Evolutionary conservation across 1,140 invertebrate species (phyloP), one percentile per base, ranked within the genome.

Genomic region (Conus ventricosus): DNA sequence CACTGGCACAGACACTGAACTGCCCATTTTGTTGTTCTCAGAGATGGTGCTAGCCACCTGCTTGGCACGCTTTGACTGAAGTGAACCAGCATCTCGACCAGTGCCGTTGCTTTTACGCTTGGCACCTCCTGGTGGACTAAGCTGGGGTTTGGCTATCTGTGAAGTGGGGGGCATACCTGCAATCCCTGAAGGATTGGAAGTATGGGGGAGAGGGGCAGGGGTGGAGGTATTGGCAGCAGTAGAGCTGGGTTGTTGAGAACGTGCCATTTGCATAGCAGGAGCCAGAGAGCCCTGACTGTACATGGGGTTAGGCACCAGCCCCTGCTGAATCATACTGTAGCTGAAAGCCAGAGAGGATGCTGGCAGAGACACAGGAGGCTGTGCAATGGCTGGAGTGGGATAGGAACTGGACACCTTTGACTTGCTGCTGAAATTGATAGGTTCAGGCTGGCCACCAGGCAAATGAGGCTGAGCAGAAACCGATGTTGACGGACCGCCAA

Each of bases 101-200:
- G 88, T 85, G 23, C 88, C 63, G 55, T 51, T 83, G 55, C 27
- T 81, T 86, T 91, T 91, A 89, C 80, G 90, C 86, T 90, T 94
- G 90, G 39, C 76, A 60, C 54, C 84, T 83, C 90, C 97, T 96
- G 93, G 97, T 97, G 87, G 97, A 97, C 90, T 97, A 97, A 75
- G 96, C 53, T 92, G 89, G 17, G 90, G 80, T 76, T 90, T 91
- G 84, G 39, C 87, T 51, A 80, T 53, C n/a, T 57, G 86, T 63
- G 82, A 89, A 76, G 60, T 89, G 20, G 39, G 89, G 80, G 55
- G 92, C 88, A 85, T 91, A 89, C 27, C 90, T 2, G 57, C 8
- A 86, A 51, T 88, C 13, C 67, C 80, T 23, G 83, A 15, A 15
- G 53, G 78, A n/a, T 63, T 27, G 55, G 51, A 84, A 84, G 71